A percentile compares a stretch with the other conserved stretches of the same genome.
Evolutionary conservation across 2,888 invertebrate species (phyloP).

Genomic region (Acleris holmiana): DNA sequence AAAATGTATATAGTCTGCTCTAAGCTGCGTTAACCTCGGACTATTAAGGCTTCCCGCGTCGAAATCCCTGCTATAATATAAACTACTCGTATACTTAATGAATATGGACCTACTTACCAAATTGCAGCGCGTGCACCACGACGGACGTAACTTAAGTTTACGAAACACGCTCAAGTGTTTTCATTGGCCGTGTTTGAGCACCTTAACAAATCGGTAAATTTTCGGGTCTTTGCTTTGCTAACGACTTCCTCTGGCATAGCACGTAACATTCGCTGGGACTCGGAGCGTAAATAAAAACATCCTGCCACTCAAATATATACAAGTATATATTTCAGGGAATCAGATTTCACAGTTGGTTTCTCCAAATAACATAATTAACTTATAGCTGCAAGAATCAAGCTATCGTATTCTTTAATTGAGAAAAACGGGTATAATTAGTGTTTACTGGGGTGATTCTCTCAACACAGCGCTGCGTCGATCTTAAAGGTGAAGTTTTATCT

Average conservation of each 20-base stretch:
- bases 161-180: slow-evolving; percentile 20
- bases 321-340: no score
- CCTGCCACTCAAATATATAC: no score
- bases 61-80: slow-evolving; percentile 24
- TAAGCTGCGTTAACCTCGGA: slow-evolving; percentile 12
- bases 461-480: no score
- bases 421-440: no score
- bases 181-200: slow-evolving; percentile 7
- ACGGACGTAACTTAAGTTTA: slow-evolving; percentile 24
- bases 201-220: slow-evolving; percentile 5
- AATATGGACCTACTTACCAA: slow-evolving; percentile 24
- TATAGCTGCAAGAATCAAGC: no score
- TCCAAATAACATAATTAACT: no score
- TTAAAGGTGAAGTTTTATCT: no score
- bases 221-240: slow-evolving; percentile 4
- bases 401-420: no score
- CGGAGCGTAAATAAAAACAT: no score
- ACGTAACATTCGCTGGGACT: not conserved
- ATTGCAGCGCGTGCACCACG: slow-evolving; percentile 29
- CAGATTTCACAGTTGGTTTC: no score
- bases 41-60: slow-evolving; percentile 5
- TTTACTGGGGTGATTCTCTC: no score
- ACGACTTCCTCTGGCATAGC: slow-evolving; percentile 2
- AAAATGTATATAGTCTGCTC: not conserved
- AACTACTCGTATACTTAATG: slow-evolving; percentile 11